phyloP scores from a whole-genome alignment of 2,888 invertebrate genomes.

The Epistrophe grossulariae region DNA sequence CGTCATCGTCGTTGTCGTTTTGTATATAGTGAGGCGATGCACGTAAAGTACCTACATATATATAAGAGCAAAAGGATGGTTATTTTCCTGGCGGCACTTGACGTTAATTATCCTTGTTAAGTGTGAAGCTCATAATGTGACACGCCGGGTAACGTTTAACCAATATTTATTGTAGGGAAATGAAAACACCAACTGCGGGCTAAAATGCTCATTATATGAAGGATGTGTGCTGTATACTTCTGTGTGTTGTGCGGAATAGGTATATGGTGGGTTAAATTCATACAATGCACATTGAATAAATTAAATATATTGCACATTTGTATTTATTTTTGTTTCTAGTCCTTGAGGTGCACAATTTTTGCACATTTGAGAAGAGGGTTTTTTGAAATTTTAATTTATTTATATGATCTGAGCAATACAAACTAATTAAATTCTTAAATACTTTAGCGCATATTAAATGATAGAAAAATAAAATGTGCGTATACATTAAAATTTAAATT shows the following conservation, averaged over 20 bases:
- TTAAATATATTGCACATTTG: slow-evolving; percentile 12
- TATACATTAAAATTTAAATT: no score
- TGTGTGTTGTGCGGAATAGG: neutral
- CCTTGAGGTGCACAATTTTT: neutral
- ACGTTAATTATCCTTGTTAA: slow-evolving; percentile 75
- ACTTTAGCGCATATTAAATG: no score
- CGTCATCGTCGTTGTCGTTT: neutral
- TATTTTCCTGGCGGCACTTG: slow-evolving; percentile 71
- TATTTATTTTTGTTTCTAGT: slow-evolving; percentile 62
- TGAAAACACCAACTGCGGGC: slow-evolving; percentile 70
- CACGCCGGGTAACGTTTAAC: slow-evolving; percentile 69
- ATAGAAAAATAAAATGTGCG: no score
- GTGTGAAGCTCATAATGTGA: slow-evolving; percentile 75
- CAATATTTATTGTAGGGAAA: slow-evolving; percentile 73
- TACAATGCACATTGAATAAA: neutral
- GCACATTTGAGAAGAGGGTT: neutral
- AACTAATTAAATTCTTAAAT: neutral
- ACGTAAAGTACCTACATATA: neutral
- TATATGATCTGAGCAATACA: neutral
- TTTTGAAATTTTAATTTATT: neutral
- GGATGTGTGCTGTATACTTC: slow-evolving; percentile 33
- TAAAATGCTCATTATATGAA: slow-evolving; percentile 40
- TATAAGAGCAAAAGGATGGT: slow-evolving; percentile 40
- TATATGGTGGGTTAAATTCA: slow-evolving; percentile 2
- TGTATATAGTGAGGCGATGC: slow-evolving; percentile 21